Percentiles rank a stretch among this genome's conserved stretches.
Evolutionary conservation across 2,113 vertebrate species (phyloP).

Genomic region (Acanthisitta chloris): DNA sequence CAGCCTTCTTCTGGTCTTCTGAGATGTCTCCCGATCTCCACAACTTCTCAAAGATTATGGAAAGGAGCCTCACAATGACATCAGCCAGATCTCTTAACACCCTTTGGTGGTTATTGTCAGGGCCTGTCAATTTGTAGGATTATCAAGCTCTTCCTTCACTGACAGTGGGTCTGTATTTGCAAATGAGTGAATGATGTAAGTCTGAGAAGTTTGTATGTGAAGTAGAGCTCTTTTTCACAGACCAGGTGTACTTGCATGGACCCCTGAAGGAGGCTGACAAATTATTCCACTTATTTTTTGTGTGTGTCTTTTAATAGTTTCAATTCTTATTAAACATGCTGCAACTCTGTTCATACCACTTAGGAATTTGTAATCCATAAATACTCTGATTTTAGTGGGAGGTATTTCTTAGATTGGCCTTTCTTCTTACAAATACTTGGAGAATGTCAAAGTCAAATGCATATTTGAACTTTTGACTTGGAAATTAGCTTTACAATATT

Average conservation of each 20-base stretch:
- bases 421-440: not conserved
- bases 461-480: not conserved
- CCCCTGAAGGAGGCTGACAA: not conserved
- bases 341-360: not conserved
- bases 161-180: not conserved
- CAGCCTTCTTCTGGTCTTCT: not conserved
- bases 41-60: not conserved
- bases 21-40: not conserved
- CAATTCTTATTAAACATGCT: not conserved
- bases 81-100: not conserved
- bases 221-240: not conserved
- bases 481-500: not conserved
- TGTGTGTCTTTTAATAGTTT: not conserved
- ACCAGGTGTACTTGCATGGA: not conserved
- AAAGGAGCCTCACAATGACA: not conserved
- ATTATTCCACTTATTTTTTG: not conserved
- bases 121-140: not conserved
- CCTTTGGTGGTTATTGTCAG: no score
- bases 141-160: not conserved
- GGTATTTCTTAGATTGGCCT: not conserved
- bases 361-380: not conserved
- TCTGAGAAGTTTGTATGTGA: not conserved
- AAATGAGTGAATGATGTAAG: not conserved
- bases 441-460: not conserved
- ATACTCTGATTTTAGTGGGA: not conserved